phyloP scores from a whole-genome alignment of 1,140 invertebrate species.

The Apis dorsata region DNA sequence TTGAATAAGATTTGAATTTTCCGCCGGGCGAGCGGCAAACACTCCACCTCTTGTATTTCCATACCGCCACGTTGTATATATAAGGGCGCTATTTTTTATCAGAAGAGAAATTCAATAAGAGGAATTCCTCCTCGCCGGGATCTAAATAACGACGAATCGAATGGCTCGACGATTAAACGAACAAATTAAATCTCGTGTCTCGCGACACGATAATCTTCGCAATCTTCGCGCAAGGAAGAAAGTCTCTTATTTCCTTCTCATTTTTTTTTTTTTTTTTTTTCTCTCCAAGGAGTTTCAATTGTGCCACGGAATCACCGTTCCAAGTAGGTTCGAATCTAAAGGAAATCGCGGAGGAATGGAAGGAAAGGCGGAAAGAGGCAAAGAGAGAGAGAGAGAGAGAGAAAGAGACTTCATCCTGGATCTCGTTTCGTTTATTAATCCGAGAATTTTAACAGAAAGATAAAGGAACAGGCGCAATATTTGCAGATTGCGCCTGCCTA shows the following conservation, averaged over 20 bases:
- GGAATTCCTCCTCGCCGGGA: neutral
- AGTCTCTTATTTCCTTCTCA: too few species aligned
- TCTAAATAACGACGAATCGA: neutral
- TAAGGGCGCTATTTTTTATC: neutral
- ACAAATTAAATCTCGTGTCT: slow-evolving; percentile 27
- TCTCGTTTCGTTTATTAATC: slow-evolving; percentile 39
- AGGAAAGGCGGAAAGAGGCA: neutral
- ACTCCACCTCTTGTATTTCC: neutral
- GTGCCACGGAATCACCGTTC: neutral
- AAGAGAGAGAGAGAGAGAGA: neutral
- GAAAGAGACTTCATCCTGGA: neutral
- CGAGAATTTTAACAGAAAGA: slow-evolving; percentile 34
- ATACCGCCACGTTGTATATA: too few species aligned
- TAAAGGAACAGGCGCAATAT: slow-evolving; percentile 29
- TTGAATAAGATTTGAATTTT: slow-evolving; percentile 55
- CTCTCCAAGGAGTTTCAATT: slow-evolving; percentile 1
- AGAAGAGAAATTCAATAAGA: slow-evolving; percentile 18
- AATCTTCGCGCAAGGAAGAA: too few species aligned
- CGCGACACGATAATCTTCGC: neutral
- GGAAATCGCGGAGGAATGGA: too few species aligned
- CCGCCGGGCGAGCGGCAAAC: neutral
- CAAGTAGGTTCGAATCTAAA: neutral
- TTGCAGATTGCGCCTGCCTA: slow-evolving; percentile 29
- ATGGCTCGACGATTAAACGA: neutral
- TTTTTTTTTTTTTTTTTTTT: too few species aligned